Evolutionary conservation across 2,797 vertebrate species (phyloP).

Genomic region (Lycodopsis pacificus): DNA sequence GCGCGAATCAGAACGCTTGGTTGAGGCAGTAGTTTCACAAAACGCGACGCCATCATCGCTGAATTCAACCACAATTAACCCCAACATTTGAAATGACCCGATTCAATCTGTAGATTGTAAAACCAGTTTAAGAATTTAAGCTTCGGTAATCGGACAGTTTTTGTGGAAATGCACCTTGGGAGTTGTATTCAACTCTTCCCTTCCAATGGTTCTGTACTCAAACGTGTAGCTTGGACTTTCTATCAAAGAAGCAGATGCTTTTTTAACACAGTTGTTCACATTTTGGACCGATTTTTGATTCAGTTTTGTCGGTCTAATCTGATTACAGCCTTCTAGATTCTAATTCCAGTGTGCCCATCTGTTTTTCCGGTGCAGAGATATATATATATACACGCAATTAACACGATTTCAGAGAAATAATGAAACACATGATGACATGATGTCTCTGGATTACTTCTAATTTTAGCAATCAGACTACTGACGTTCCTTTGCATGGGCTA

Average conservation of each 20-base stretch:
- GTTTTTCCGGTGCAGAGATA: conserved; percentile 2
- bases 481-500: background rate
- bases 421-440: conserved; percentile 6
- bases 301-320: conserved; percentile 16
- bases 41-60: background rate
- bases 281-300: background rate
- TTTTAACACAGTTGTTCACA: background rate
- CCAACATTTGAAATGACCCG: background rate
- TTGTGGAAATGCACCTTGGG: background rate
- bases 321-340: conserved; percentile 20
- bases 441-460: conserved; percentile 25
- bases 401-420: conserved; percentile 33
- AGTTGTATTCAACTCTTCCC: background rate
- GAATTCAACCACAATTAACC: background rate
- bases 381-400: background rate
- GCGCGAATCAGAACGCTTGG: background rate
- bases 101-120: background rate
- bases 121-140: background rate
- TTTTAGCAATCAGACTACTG: conserved; percentile 21
- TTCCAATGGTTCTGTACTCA: background rate
- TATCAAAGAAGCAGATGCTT: background rate
- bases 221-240: background rate
- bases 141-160: background rate
- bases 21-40: background rate
- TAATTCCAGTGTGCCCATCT: conserved; percentile 17